Percentiles rank a stretch among this genome's conserved stretches.
phyloP scores from a whole-genome alignment of 1,140 invertebrate genomes.

The Melipona quadrifasciata region DNA sequence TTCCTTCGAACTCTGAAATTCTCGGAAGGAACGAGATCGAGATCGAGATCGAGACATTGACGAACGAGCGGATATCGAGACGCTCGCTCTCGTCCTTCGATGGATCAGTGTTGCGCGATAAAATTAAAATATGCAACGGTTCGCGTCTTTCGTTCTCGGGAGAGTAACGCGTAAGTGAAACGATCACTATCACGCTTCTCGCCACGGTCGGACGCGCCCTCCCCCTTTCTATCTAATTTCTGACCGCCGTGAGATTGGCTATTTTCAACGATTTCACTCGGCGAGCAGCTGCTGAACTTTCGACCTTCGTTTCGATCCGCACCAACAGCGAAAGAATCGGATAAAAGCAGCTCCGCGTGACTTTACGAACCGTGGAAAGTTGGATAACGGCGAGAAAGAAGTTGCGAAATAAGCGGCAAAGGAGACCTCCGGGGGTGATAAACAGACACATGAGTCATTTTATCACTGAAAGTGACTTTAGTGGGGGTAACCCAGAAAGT shows the following conservation, averaged over 20 bases:
- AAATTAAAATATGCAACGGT: constrained; percentile 41
- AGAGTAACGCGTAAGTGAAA: constrained; percentile 8
- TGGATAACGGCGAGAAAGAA: neutral
- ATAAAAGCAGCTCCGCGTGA: neutral
- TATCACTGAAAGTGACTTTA: too few relatives aligned
- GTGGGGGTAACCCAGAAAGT: too few relatives aligned
- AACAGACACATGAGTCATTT: neutral
- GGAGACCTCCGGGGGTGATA: neutral
- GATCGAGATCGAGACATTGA: constrained; percentile 10
- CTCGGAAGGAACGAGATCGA: neutral
- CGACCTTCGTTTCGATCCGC: constrained; percentile 18
- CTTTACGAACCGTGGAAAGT: neutral
- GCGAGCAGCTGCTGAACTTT: constrained; percentile 5
- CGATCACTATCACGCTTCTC: constrained; percentile 33
- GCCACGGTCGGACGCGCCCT: constrained; percentile 15
- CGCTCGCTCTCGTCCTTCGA: neutral
- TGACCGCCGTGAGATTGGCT: neutral
- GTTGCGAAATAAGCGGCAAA: constrained; percentile 25
- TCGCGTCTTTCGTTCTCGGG: neutral
- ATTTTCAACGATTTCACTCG: constrained; percentile 13
- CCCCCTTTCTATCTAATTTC: neutral
- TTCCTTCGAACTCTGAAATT: neutral
- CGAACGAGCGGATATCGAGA: constrained; percentile 23
- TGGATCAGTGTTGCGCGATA: constrained; percentile 18
- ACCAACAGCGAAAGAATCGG: constrained; percentile 19